phyloP scores from a whole-genome alignment of 2,888 invertebrate species.

The Epinotia bilunana region DNA sequence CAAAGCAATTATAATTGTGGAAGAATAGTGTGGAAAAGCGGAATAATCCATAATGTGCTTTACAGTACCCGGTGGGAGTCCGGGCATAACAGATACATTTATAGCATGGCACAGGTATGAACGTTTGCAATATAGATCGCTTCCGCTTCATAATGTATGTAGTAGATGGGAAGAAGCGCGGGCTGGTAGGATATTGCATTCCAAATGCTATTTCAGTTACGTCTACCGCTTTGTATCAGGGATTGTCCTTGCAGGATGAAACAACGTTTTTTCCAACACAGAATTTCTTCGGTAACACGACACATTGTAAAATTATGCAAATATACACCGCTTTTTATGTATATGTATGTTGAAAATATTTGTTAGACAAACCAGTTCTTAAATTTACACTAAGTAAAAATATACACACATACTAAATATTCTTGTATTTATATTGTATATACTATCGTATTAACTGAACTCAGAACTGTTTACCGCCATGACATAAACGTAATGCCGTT shows the following conservation, averaged over 20 bases:
- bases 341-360: not conserved
- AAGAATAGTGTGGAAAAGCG: constrained; percentile 13
- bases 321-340: too few relatives aligned
- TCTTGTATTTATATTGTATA: too few relatives aligned
- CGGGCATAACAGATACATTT: constrained; percentile 33
- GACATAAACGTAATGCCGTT: constrained; percentile 14
- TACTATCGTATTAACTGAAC: too few relatives aligned
- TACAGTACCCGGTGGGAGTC: constrained; percentile 21
- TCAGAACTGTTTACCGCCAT: not conserved
- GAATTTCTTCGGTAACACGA: too few relatives aligned
- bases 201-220: constrained; percentile 52
- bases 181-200: constrained; percentile 62
- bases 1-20: not conserved
- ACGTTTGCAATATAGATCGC: constrained; percentile 44
- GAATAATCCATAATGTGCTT: constrained; percentile 35
- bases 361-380: too few relatives aligned
- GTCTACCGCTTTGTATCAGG: constrained; percentile 11
- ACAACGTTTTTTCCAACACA: not conserved
- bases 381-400: not conserved
- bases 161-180: constrained; percentile 57
- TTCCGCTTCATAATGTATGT: constrained; percentile 45
- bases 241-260: not conserved
- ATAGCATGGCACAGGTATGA: constrained; percentile 38
- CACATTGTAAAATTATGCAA: not conserved
- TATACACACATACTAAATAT: not conserved